These are phyloP conservation scores for Drosophila diplacantha DNA, from an alignment of 2,888 invertebrate genomes.

Conservation along the genomic window DNA sequence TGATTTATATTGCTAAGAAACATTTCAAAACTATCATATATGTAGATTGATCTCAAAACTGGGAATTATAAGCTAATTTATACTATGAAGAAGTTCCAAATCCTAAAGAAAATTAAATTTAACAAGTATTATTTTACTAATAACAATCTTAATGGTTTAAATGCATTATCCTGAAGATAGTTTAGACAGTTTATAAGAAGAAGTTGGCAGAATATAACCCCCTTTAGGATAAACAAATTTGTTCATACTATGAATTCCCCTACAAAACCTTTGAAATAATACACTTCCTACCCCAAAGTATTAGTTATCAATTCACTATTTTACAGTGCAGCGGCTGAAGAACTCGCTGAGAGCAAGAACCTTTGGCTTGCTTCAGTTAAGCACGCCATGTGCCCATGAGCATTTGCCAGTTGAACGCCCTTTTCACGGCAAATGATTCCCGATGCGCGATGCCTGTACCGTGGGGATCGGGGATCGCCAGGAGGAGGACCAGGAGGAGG, in stretches of 20 bases:
- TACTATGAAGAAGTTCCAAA: background rate
- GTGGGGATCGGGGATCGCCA: slow-evolving; percentile 7
- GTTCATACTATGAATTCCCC: background rate
- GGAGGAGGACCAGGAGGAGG: slow-evolving; percentile 10
- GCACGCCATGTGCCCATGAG: slow-evolving; percentile 64
- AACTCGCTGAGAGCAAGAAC: slow-evolving; percentile 58
- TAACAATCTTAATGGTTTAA: too few species aligned
- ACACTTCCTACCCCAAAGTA: background rate
- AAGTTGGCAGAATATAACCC: background rate
- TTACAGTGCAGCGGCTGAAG: slow-evolving; percentile 29
- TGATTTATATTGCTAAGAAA: background rate
- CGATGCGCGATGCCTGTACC: slow-evolving; percentile 53
- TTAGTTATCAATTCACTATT: background rate
- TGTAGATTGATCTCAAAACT: too few species aligned
- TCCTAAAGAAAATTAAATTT: background rate
- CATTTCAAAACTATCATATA: background rate
- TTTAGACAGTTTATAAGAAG: background rate
- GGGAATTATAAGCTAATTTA: background rate
- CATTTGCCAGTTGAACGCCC: slow-evolving; percentile 76
- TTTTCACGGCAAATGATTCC: slow-evolving; percentile 78
- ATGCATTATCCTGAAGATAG: too few species aligned
- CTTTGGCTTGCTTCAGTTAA: slow-evolving; percentile 45
- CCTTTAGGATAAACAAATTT: background rate
- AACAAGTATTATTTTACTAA: too few species aligned
- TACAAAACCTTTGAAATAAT: background rate